Conservation (phyloP, 2,797 vertebrate genomes). For the Neosilurus hyrtlii region DNA sequence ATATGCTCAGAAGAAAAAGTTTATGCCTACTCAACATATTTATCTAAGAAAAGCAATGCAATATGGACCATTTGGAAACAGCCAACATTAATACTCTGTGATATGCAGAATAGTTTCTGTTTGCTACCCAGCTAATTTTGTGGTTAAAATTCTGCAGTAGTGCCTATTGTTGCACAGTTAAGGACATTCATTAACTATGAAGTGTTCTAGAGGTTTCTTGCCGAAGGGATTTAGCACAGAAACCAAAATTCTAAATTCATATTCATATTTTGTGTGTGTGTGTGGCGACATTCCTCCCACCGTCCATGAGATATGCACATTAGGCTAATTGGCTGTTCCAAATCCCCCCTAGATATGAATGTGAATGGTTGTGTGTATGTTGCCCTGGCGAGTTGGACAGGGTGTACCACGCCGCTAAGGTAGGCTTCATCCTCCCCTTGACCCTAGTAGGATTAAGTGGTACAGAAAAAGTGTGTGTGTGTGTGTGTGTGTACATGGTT, state of each 20-base stretch:
- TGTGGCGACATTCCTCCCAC: too few relatives aligned
- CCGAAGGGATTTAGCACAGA: neutral
- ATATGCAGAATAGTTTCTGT: neutral
- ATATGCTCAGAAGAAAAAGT: neutral
- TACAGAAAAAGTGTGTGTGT: too few relatives aligned
- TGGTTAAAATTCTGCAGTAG: neutral
- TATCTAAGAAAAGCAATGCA: constrained; percentile 13
- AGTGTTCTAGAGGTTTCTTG: neutral
- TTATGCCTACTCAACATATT: constrained; percentile 4
- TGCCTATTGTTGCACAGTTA: neutral
- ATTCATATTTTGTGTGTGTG: too few relatives aligned
- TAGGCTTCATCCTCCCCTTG: too few relatives aligned
- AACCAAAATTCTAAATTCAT: neutral
- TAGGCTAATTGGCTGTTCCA: too few relatives aligned
- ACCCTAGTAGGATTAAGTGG: too few relatives aligned
- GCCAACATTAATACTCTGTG: neutral
- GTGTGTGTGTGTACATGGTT: too few relatives aligned
- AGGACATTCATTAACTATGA: neutral
- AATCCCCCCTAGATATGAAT: too few relatives aligned
- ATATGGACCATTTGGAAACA: constrained; percentile 17
- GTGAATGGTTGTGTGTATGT: too few relatives aligned
- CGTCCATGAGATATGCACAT: too few relatives aligned
- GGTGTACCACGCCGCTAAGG: too few relatives aligned
- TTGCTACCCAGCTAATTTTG: neutral
- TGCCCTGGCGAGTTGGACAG: too few relatives aligned